phyloP scores from a whole-genome alignment of 2,888 invertebrate species.

The Camptogramma bilineatum region DNA sequence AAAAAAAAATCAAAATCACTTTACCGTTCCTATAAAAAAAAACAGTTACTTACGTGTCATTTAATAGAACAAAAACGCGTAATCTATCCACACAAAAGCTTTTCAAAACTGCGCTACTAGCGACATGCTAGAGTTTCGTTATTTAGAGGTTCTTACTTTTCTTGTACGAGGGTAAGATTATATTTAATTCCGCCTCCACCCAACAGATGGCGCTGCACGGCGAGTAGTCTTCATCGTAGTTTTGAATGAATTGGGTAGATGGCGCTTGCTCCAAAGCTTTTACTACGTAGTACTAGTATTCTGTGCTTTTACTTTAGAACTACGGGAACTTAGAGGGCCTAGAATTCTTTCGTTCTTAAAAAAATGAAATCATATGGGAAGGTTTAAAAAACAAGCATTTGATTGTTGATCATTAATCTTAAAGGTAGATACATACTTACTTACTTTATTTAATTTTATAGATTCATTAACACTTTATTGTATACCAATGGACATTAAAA shows the following conservation, averaged over 20 bases:
- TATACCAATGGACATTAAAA: no score
- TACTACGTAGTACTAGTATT: slow-evolving; percentile 23
- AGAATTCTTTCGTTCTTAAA: no score
- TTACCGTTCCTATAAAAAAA: no score
- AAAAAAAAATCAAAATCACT: no score
- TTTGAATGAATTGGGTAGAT: slow-evolving; percentile 39
- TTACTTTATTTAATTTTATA: no score
- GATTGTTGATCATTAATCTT: no score
- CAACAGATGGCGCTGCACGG: slow-evolving; percentile 20
- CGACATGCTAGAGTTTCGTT: slow-evolving; percentile 16
- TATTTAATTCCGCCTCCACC: slow-evolving; percentile 19
- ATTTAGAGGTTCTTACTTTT: slow-evolving; percentile 16
- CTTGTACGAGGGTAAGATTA: background rate
- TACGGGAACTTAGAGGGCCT: no score
- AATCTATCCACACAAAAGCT: background rate
- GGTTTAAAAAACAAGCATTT: no score
- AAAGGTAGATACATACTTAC: no score
- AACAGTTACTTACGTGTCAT: background rate
- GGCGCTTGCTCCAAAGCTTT: slow-evolving; percentile 41
- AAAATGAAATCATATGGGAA: no score
- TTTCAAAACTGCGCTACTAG: slow-evolving; percentile 20
- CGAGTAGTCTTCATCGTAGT: slow-evolving; percentile 27
- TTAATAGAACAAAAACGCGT: background rate
- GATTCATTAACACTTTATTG: no score
- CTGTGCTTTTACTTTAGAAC: no score